These are phyloP conservation scores for Acronicta aceris DNA, from an alignment of 2,888 invertebrate genomes.

Conservation along the genomic window DNA sequence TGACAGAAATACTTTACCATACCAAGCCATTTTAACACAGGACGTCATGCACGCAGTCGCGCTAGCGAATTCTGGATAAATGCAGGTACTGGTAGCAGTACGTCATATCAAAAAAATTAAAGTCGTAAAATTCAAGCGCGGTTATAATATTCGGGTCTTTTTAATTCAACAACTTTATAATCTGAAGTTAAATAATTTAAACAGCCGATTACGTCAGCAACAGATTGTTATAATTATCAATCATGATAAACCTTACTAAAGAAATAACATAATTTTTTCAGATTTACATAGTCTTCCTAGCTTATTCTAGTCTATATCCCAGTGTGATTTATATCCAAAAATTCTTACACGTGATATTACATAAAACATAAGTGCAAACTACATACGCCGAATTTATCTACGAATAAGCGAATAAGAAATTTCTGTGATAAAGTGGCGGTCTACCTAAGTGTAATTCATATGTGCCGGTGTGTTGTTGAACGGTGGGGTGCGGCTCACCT, in stretches of 20 bases:
- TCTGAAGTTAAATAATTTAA: too few relatives aligned
- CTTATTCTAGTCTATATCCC: conserved; percentile 62
- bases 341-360: conserved; percentile 10
- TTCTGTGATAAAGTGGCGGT: conserved; percentile 58
- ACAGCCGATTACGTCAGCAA: conserved; percentile 19
- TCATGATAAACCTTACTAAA: background rate
- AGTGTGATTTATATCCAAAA: conserved; percentile 35
- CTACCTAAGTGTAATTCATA: conserved; percentile 58
- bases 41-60: too few relatives aligned
- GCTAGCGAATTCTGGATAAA: too few relatives aligned
- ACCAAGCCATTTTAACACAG: too few relatives aligned
- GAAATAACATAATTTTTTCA: conserved; percentile 18
- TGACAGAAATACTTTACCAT: too few relatives aligned
- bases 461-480: conserved; percentile 59
- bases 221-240: background rate
- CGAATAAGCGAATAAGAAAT: conserved; percentile 28
- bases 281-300: conserved; percentile 59
- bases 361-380: conserved; percentile 37
- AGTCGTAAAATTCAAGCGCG: too few relatives aligned
- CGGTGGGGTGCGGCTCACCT: conserved; percentile 80
- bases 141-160: too few relatives aligned
- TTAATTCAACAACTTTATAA: too few relatives aligned
- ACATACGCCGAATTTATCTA: conserved; percentile 37
- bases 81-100: too few relatives aligned
- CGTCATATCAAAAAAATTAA: too few relatives aligned